These are phyloP conservation scores for Basileuterus tristriatus DNA, from an alignment of 2,797 vertebrate genomes.

Conservation along the genomic window DNA sequence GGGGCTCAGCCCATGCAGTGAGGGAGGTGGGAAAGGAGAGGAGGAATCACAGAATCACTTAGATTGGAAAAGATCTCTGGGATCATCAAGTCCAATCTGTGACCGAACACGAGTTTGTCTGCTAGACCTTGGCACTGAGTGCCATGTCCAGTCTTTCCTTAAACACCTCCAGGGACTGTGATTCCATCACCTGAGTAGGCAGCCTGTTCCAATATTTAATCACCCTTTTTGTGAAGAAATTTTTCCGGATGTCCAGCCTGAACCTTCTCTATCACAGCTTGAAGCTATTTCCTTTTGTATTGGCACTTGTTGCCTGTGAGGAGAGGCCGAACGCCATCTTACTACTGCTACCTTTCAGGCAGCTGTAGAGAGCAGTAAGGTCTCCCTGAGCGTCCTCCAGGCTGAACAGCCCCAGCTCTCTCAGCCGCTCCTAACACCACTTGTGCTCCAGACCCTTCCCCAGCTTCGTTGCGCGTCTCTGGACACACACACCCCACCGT, in stretches of 20 bases:
- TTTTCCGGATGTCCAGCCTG: not conserved
- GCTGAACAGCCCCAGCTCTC: not conserved
- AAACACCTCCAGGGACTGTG: too few relatives aligned
- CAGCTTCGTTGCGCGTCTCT: rapidly evolving
- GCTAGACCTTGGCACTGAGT: not conserved
- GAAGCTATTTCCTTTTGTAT: not conserved
- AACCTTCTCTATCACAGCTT: not conserved
- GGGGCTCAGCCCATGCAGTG: rapidly evolving
- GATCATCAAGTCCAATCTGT: too few relatives aligned
- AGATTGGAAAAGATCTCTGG: not conserved
- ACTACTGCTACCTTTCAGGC: too few relatives aligned
- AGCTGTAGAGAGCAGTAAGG: not conserved
- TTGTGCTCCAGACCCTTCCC: not conserved
- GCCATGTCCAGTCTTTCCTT: not conserved
- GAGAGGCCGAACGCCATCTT: not conserved
- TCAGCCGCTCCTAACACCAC: not conserved
- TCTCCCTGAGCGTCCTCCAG: too few relatives aligned
- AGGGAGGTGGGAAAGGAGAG: too few relatives aligned
- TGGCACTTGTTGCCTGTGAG: not conserved
- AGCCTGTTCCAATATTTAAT: not conserved
- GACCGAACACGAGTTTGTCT: rapidly evolving
- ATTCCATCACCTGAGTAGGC: not conserved
- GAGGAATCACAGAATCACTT: not conserved
- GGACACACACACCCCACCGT: rapidly evolving
- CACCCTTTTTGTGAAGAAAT: not conserved